Base-by-base conservation (phyloP, 92 coral and sea anemone species). In the Metridium senile region DNA sequence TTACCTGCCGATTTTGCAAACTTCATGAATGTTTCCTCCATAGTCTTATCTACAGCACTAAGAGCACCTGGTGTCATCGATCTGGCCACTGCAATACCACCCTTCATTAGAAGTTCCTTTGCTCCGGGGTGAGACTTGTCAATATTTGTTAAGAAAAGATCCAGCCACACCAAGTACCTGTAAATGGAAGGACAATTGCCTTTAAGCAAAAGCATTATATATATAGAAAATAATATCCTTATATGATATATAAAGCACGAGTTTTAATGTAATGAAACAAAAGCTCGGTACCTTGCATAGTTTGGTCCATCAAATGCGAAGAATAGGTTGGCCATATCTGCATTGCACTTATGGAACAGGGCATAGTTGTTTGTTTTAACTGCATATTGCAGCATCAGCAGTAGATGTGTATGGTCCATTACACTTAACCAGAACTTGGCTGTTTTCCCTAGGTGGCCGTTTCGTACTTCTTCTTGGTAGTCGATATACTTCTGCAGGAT, bases 71-170 rank as follows among this genome's bases (percentile, higher is more conserved):
- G 81, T 19, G 76, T 82, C 13, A 86, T 26, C 0, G 91, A 86
- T 9, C 80, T 86, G n/a, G 80, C 87, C 53, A 86, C 84, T 10
- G 80, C 82, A 22, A 78, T 78, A 43, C 70, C 91, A 51, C 91
- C 91, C 81, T 82, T 87, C 77, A n/a, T 52, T 19, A 81, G 78
- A 33, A 81, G 75, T 16, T 74, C 68, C 67, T 45, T 45, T 7
- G 51, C 51, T 45, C 51, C 16, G 7, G 51, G 51, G 16, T 45
- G 51, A 7, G 51, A 69, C 62, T 49, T 62, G 46, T 86, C 86
- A 57, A 86, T 81, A 53, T 86, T 86, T n/a, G n/a, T n/a, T n/a
- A n/a, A n/a, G n/a, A n/a, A n/a, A n/a, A n/a, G n/a, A n/a, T n/a
- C n/a, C n/a, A n/a, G n/a, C n/a, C n/a, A n/a, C n/a, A n/a, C n/a